Conservation (phyloP, 1,140 invertebrate species). For the Polyergus mexicanus region DNA sequence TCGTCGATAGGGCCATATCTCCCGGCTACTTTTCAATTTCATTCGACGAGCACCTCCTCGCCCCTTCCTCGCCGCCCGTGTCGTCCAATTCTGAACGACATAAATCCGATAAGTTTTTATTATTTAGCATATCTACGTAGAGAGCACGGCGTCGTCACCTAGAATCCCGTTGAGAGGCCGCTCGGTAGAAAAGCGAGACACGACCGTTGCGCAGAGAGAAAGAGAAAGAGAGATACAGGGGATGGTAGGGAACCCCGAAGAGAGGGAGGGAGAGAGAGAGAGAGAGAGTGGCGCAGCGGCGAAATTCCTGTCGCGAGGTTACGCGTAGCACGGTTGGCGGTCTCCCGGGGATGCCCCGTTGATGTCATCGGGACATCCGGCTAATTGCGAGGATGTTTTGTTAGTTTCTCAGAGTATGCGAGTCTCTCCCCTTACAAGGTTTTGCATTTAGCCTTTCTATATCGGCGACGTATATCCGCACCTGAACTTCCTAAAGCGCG, state of each 20-base stretch:
- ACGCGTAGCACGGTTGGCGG: conserved; percentile 46
- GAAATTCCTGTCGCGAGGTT: conserved; percentile 66
- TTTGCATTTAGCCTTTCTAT: conserved; percentile 85
- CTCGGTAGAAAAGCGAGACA: conserved; percentile 41
- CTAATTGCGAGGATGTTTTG: conserved; percentile 85
- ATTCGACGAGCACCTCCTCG: conserved; percentile 61
- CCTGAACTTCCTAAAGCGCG: conserved; percentile 61
- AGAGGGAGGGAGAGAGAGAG: conserved; percentile 50
- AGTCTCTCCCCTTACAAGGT: conserved; percentile 83
- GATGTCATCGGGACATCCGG: conserved; percentile 82
- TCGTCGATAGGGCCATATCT: conserved; percentile 69
- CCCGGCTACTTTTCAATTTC: conserved; percentile 81
- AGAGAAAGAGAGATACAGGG: conserved; percentile 44
- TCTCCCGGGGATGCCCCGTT: conserved; percentile 74
- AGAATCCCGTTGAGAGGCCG: conserved; percentile 42
- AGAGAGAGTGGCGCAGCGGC: conserved; percentile 48
- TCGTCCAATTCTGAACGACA: conserved; percentile 63
- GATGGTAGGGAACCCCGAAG: conserved; percentile 39
- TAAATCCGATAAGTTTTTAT: conserved; percentile 81
- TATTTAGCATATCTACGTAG: conserved; percentile 75
- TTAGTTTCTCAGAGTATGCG: conserved; percentile 79
- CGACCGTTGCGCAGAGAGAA: conserved; percentile 8
- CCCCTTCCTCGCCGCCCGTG: not conserved
- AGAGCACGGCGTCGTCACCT: conserved; percentile 34
- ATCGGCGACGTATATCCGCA: conserved; percentile 68